Conservation (phyloP, 2,113 vertebrate genomes). For the Zosterops hypoxanthus region DNA sequence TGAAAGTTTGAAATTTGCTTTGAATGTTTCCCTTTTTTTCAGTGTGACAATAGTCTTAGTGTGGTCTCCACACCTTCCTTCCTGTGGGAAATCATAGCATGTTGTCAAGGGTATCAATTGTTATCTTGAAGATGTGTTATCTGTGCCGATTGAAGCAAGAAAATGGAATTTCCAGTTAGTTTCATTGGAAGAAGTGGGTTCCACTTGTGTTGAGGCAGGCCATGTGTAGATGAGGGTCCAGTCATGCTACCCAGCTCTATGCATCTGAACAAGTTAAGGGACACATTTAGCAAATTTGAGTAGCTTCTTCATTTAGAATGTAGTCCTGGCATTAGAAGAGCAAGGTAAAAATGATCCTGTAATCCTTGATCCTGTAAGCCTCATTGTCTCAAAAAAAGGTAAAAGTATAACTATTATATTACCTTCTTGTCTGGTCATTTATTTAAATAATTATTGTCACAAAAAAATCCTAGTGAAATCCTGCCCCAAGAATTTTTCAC, state of each 20-base stretch:
- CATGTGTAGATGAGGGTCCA: not conserved
- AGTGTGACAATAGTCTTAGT: not conserved
- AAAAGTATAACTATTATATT: not conserved
- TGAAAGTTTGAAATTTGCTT: not conserved
- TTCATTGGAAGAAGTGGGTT: not conserved
- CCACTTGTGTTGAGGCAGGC: not conserved
- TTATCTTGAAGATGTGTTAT: not conserved
- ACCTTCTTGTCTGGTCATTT: not conserved
- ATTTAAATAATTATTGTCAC: not conserved
- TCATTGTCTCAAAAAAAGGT: not conserved
- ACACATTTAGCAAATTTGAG: not conserved
- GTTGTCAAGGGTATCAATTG: not conserved
- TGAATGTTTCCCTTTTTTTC: not conserved
- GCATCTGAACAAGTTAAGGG: not conserved
- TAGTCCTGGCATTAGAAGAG: not conserved
- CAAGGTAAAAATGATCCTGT: not conserved
- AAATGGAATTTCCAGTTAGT: not conserved
- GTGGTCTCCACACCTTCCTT: not conserved
- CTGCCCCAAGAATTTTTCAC: not conserved
- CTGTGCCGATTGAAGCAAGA: not conserved
- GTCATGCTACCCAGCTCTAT: not conserved
- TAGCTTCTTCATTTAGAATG: not conserved
- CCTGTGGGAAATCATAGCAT: not conserved
- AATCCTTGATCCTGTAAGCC: not conserved
- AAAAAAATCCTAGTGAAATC: not conserved